Evolutionary conservation across 2,888 invertebrate species (phyloP).

Genomic region (Elegia similella): DNA sequence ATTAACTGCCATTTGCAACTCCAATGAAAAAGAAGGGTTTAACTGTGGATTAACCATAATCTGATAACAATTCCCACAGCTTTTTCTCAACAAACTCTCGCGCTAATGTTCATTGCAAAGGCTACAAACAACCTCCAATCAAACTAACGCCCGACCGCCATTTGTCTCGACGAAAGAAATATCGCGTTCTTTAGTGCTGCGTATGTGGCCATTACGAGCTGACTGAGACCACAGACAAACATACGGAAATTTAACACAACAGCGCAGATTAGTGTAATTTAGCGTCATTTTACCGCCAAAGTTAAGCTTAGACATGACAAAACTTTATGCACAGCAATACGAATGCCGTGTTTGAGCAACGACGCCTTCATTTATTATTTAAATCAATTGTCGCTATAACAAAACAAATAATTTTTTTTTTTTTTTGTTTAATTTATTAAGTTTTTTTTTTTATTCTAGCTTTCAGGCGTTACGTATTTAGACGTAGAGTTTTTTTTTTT

Average conservation of each 20-base stretch:
- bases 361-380: neutral
- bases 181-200: conserved; percentile 61
- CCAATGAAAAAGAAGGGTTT: too few relatives aligned
- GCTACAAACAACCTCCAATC: conserved; percentile 78
- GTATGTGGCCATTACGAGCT: conserved; percentile 37
- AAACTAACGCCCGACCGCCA: conserved; percentile 76
- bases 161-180: conserved; percentile 72
- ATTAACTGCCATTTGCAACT: too few relatives aligned
- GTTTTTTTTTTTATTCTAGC: too few relatives aligned
- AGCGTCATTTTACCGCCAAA: conserved; percentile 20
- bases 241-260: conserved; percentile 35
- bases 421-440: too few relatives aligned
- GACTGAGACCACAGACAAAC: conserved; percentile 42
- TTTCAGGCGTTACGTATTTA: too few relatives aligned
- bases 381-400: too few relatives aligned
- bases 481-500: too few relatives aligned
- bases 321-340: neutral
- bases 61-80: neutral
- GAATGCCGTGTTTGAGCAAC: neutral
- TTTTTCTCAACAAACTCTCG: conserved; percentile 33
- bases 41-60: neutral
- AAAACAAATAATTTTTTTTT: too few relatives aligned
- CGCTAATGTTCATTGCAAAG: conserved; percentile 77
- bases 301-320: neutral
- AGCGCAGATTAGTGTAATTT: conserved; percentile 24